Evolutionary conservation across 2,797 vertebrate genomes (phyloP), one percentile per base, ranked within the genome.

Genomic region (Epinephelus coioides): DNA sequence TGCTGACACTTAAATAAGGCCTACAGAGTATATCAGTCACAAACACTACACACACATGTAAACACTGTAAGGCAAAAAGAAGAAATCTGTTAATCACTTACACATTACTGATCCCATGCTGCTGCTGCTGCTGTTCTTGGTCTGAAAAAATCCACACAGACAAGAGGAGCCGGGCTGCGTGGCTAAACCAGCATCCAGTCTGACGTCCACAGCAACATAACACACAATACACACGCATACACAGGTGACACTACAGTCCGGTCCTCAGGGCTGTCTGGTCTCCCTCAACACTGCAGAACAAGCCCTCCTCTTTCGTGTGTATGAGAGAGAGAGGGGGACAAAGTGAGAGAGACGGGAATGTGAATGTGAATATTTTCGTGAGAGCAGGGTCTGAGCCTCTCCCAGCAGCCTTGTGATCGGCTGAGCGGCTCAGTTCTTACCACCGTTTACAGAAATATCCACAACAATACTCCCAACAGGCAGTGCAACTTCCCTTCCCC

Each of bases 51-150:
- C 44, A 79, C 47, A 73, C 19, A 21, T 21, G 5, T 19, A 21
- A 30, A 18, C 47, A 51, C 21, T 44, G 34, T 67, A 8, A 51
- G 6, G 6, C 30, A 50, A 51, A 43, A 75, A 17, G 0, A 30
- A 6, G 17, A 14, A 30, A 61, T 19, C 40, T 65, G 46, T 51
- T 19, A 34, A 83, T 61, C 62, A 94, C 95, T 96, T 93, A 96
- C 95, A 96, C 86, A 96, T 94, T 62, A 95, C 90, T 50, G 95
- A 95, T 86, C 94, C 95, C 95, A 96, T 96, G 67, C 65, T 89
- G 85, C 63, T 72, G 66, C 60, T 21, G 27, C 27, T 86, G 47
- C 30, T 34, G 30, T 34, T 34, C 30, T 57, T 51, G 55, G 44
- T 73, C 62, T 78, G 3, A 47, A 74, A 57, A 38, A 66, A 47